phyloP scores from a whole-genome alignment of 2,888 invertebrate species.

The Andrena hattorfiana region DNA sequence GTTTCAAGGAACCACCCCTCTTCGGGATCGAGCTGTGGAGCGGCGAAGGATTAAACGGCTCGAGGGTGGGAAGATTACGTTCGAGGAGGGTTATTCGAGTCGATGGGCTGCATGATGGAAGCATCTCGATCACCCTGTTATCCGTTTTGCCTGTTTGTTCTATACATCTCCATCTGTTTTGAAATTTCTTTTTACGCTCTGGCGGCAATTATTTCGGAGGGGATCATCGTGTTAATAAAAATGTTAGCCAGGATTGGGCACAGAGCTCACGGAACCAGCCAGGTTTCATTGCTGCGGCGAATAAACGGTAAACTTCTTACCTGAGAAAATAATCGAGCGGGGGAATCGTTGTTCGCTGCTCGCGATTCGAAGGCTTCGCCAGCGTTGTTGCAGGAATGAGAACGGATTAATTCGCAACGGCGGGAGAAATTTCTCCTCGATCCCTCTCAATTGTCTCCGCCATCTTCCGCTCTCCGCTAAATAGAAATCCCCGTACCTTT shows the following conservation, averaged over 20 bases:
- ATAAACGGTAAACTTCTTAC: background rate
- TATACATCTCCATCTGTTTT: background rate
- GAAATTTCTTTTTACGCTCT: background rate
- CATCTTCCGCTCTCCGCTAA: slow-evolving; percentile 72
- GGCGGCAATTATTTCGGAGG: too few relatives aligned
- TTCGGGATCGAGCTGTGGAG: slow-evolving; percentile 12
- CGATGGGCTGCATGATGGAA: slow-evolving; percentile 58
- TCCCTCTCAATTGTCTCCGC: slow-evolving; percentile 65
- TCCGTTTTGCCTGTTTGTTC: slow-evolving; percentile 4
- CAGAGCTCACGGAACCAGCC: background rate
- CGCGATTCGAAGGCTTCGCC: slow-evolving; percentile 1
- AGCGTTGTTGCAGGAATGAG: background rate
- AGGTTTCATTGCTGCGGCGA: background rate
- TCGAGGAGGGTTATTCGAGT: slow-evolving; percentile 59
- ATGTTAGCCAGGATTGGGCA: background rate
- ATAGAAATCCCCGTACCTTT: slow-evolving; percentile 76
- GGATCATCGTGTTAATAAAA: background rate
- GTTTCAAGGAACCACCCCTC: slow-evolving; percentile 24
- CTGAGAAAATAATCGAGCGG: background rate
- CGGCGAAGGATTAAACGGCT: slow-evolving; percentile 46
- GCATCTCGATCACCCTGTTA: slow-evolving; percentile 51
- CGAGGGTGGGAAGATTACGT: slow-evolving; percentile 35
- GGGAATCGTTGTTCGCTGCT: background rate
- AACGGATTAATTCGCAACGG: slow-evolving; percentile 34
- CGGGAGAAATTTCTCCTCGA: slow-evolving; percentile 47